Evolutionary conservation across 2,888 invertebrate species (phyloP), one percentile per base, ranked within the genome.

Genomic region (Linnaemya vulpina): DNA sequence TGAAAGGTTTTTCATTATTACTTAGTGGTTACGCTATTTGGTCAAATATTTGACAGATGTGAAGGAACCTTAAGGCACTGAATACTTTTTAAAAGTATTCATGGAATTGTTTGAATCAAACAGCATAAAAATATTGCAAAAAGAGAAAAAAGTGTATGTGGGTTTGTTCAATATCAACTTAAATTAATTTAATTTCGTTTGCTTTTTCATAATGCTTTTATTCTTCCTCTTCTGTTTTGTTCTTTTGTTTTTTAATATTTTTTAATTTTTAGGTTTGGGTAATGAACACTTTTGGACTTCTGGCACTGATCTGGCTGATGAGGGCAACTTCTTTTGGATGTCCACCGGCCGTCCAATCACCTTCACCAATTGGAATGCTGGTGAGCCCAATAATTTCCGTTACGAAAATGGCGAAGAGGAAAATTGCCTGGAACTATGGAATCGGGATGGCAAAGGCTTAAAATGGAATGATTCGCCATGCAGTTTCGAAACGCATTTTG

Each of bases 401-500:
- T 93, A 93, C 80, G 98, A 98, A 92, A 97, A 97, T 90, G 97
- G 97, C 8, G 97, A 98, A 92, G 97, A 97, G 91, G 98, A 98
- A 91, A 97, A 98, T 92, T 98, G 98, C 89, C 91, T 98, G 86
- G 98, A 98, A 91, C 93, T 97, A 25, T 97, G 97, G 97, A 93
- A 98, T 93, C 94, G 97, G 86, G 97, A 98, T 90, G 97, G 97
- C 85, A 97, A 97, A 91, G 98, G 97, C 0, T 93, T 98, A 15
- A 97, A 97, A 90, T 98, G 97, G 97, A 98, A 98, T 93, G 98
- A 98, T 91, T 97, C 97, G 0, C 97, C 98, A 0, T 98, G 98
- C 92, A 97, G 97, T 86, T 98, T 98, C 90, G 97, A 97, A 93
- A 98, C 98, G 1, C 98, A 94, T 93, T 98, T 98, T 93, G 96